Base-by-base conservation (phyloP, 2,113 vertebrate species). In the Camelus bactrianus region DNA sequence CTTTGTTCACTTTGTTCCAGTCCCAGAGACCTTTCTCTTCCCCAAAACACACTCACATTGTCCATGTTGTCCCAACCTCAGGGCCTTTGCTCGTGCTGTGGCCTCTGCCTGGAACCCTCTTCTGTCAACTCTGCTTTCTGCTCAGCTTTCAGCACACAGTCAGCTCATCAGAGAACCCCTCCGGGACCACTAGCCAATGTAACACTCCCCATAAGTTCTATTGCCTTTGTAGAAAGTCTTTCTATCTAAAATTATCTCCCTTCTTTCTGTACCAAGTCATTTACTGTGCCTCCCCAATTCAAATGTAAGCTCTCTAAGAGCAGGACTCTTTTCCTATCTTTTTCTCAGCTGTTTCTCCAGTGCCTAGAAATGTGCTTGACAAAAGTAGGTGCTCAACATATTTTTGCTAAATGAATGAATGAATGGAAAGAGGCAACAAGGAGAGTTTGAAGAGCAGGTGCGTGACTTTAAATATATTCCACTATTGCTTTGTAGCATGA, bases 71-170 rank as follows among this genome's bases (percentile, higher is more conserved):
- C 38, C 48, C 24, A 48, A 67, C 65, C 90, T 65, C 73, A 89
- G 72, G 86, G 30, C 46, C 94, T 93, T 84, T 46, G 85, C 19
- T 48, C 28, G 6, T 38, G 30, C 35, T 35, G 35, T 70, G 48
- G 20, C 35, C 17, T 72, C 67, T n/a, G 24, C 35, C 89, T 70
- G 28, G 46, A 67, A 32, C 5, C 19, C 30, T 72, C 58, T 28
- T 22, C 17, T 1, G 28, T 38, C 22, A 72, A 46, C 50, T 87
- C 69, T 42, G 82, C 22, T 16, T 72, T 7, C 38, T 17, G 67
- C 60, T 91, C 54, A 50, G 17, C 48, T 92, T 94, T 91, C 65
- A 91, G n/a, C 6, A 65, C 54, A 75, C 46, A 89, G 73, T 86
- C 69, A 79, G 58, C 38, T 62, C 5, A 8, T 70, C 60, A 67